Conservation (phyloP, 2,888 invertebrate species). For the Tipula helvola region DNA sequence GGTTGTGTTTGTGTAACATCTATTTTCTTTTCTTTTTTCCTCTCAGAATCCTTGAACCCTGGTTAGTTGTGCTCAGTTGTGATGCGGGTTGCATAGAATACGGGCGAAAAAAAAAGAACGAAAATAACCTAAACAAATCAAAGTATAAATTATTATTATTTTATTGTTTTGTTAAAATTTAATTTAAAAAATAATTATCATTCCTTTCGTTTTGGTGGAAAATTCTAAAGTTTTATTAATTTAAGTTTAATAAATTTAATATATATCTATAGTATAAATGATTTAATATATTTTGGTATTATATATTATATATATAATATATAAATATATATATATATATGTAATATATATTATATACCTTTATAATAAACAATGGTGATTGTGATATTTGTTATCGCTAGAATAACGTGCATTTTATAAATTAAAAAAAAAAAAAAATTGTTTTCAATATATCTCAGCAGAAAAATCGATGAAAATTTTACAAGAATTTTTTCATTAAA, state of each 20-base stretch:
- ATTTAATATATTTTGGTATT: neutral
- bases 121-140: neutral
- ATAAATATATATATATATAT: neutral
- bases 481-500: neutral
- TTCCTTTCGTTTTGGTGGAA: neutral
- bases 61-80: conserved; percentile 10
- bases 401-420: neutral
- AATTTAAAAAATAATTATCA: neutral
- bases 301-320: neutral
- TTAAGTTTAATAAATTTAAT: neutral
- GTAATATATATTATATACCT: neutral
- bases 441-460: neutral
- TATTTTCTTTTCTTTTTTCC: neutral
- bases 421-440: neutral
- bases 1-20: neutral
- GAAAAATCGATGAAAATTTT: neutral
- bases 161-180: neutral
- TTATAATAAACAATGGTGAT: neutral
- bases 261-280: neutral
- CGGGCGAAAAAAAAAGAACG: neutral
- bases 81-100: conserved; percentile 12
- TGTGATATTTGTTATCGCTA: neutral
- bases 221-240: neutral
- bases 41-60: conserved; percentile 1
- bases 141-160: neutral